Base-by-base conservation (phyloP, 2,888 invertebrate genomes). In the Belgica antarctica region DNA sequence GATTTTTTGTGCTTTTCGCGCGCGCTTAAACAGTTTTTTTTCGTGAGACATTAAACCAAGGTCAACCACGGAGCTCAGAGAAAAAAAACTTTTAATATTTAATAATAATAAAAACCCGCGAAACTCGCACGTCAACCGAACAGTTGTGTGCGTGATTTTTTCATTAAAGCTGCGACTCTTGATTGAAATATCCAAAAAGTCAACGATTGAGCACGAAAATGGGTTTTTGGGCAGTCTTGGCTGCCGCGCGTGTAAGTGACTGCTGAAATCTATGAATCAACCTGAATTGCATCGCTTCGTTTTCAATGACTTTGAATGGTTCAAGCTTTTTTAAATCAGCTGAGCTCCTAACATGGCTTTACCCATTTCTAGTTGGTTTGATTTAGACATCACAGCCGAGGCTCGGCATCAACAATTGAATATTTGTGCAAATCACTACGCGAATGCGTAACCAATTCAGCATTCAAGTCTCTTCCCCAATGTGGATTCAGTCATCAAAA, bases 21-120 rank as follows among this genome's bases (percentile, higher is more conserved):
- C 57, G 68, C 68, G 65, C 47, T 66, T 25, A 25, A 41, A 25
- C 24, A 25, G 41, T 65, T 65, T 65, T 65, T 68, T 68, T 68
- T 68, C 68, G 57, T 68, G 68, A 68, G 68, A 68, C 68, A 68
- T 68, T 68, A 68, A 68, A 68, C 68, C 68, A 68, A 68, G 68
- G 68, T 68, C 68, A 68, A 27, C 28, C 2, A 10, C 63, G 17
- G 68, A n/a, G 57, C 68, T 68, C 68, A 68, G 52, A 68, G 34
- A n/a, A n/a, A n/a, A n/a, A n/a, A 68, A 47, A 17, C 27, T 52
- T 52, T 68, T 68, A 68, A 68, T 68, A 68, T 25, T 68, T 68
- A 68, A 68, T 57, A 68, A 27, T 25, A 59, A 27, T 25, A 25
- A 52, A 52, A 31, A 52, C n/a, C 52, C 52, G 52, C 19, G 52